Base-by-base conservation (phyloP, 2,888 invertebrate genomes). In the Eristalinus sepulchralis region DNA sequence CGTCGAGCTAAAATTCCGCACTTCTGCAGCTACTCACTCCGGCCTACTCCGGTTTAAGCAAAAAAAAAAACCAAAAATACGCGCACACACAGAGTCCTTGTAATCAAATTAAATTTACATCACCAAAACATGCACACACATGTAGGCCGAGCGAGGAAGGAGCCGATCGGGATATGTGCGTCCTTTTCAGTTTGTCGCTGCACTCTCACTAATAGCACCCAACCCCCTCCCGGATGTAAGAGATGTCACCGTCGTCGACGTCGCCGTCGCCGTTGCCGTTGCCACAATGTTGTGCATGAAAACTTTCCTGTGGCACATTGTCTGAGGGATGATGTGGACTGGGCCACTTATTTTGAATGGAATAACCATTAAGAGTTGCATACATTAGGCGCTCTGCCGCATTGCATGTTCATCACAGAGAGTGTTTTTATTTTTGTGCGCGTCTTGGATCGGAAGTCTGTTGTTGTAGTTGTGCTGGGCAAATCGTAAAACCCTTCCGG, bases 1-100 rank as follows among this genome's bases (percentile, higher is more conserved):
- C 70, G 70, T 78, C 60, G 34, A 67, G 77, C 68, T 77, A 34
- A 62, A 62, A 68, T 47, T 68, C 63, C 27, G 55, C 70, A 39
- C 34, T 27, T 20, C 33, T 60, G 62, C 53, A 60, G 47, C 33
- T 71, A 47, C 17, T 62, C 13, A 20, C 20, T 11, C n/a, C 22
- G 47, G 8, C 6, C 47, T 47, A 17, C 47, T 47, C 17, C 47
- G 47, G 47, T 47, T 47, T 47, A 47, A 17, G 17, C 39, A 0
- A 47, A 47, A 47, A n/a, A 17, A 47, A 17, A 3, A n/a, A 36
- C n/a, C n/a, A 36, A 36, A 36, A 13, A 13, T 4, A n/a, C 39
- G n/a, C n/a, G n/a, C n/a, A n/a, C n/a, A n/a, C 0, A 39, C 13
- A 17, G n/a, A 47, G 17, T 27, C 27, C 17, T 47, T 47, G 47